These are phyloP conservation scores for Sardina pilchardus DNA, from an alignment of 2,113 vertebrate species.

Conservation along the genomic window DNA sequence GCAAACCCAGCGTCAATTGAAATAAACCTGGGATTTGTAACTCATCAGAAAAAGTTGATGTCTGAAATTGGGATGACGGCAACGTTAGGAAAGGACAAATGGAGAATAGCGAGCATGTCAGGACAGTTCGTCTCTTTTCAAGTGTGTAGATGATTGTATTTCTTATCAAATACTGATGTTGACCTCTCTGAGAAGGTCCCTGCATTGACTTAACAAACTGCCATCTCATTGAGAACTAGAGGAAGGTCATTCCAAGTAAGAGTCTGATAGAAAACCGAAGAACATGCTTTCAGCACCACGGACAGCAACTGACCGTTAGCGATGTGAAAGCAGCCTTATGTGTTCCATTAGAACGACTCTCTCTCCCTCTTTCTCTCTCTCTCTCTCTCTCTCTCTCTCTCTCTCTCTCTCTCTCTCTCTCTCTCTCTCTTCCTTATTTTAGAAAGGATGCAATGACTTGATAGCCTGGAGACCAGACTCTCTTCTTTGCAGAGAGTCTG, in stretches of 20 bases:
- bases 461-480: too few relatives aligned
- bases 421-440: too few relatives aligned
- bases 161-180: neutral
- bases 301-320: neutral
- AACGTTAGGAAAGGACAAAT: neutral
- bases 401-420: too few relatives aligned
- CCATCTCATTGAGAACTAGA: neutral
- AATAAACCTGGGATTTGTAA: neutral
- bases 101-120: neutral
- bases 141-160: neutral
- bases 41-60: neutral
- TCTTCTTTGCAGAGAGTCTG: too few relatives aligned
- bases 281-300: neutral
- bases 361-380: too few relatives aligned
- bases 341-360: too few relatives aligned
- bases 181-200: neutral
- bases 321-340: neutral
- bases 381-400: too few relatives aligned
- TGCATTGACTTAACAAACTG: neutral
- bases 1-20: neutral
- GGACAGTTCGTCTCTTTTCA: neutral
- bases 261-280: neutral
- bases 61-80: neutral
- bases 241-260: neutral
- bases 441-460: too few relatives aligned